phyloP scores from a whole-genome alignment of 2,888 invertebrate species.

The Autographa pulchrina region DNA sequence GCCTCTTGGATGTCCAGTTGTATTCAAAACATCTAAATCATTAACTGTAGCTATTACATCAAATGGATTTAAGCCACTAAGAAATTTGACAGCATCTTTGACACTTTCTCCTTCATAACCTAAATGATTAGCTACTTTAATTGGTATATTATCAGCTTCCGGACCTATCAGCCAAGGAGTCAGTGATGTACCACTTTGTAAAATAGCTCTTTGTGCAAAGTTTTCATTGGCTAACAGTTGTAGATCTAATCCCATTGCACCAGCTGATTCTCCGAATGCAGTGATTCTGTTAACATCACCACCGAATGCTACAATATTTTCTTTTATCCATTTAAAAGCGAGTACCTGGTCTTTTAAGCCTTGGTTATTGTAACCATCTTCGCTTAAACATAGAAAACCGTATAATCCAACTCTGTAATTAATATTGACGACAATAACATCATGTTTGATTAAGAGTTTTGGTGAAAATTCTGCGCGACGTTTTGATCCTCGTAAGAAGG shows the following conservation, averaged over 20 bases:
- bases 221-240: constrained; percentile 16
- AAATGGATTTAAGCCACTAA: neutral
- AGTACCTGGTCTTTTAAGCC: constrained; percentile 43
- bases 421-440: constrained; percentile 36
- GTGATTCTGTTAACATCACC: constrained; percentile 35
- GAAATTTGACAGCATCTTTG: neutral
- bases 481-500: constrained; percentile 14
- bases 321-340: constrained; percentile 44
- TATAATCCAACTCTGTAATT: constrained; percentile 45
- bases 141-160: neutral
- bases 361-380: constrained; percentile 37
- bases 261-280: constrained; percentile 35
- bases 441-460: constrained; percentile 21
- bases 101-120: neutral
- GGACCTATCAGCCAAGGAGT: neutral
- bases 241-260: constrained; percentile 23
- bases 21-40: neutral
- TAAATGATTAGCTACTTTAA: neutral
- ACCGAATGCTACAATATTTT: constrained; percentile 38
- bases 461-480: constrained; percentile 9
- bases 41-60: neutral
- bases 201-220: constrained; percentile 34
- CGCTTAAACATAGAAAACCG: constrained; percentile 31
- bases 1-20: neutral
- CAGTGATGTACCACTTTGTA: constrained; percentile 36